Evolutionary conservation across 1,140 invertebrate species (phyloP), one percentile per base, ranked within the genome.

Genomic region (Pectinophora gossypiella): DNA sequence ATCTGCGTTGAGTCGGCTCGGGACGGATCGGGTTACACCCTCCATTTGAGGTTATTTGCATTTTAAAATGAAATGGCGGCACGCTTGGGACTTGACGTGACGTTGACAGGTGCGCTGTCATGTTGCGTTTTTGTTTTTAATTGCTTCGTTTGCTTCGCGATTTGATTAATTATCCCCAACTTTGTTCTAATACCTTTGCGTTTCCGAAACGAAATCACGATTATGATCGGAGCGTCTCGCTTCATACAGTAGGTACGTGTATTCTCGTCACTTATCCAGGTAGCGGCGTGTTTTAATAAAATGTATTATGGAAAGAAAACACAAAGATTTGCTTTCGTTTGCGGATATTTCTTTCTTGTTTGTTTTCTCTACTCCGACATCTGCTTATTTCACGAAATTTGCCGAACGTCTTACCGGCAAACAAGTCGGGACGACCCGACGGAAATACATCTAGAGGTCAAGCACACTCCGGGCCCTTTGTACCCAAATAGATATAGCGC

Each of bases 11-110:
- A 70, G 61, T 54, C 50, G 61, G 61, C 68, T 63, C 61, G 68
- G 66, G 64, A 65, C 71, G 67, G 67, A 62, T 84, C 80, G 65
- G 55, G 72, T 81, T 81, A 75, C 79, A 69, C 74, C 76, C 72
- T 59, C 71, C 65, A 76, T 77, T 79, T 74, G 63, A 42, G 61
- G 66, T 77, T 80, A 77, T 84, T 79, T 84, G 76, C 77, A 81
- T 81, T 76, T 67, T 67, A 69, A 73, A 76, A 77, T 71, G 79
- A 82, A 77, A 83, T 76, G 73, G 70, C 68, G 63, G 57, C n/a
- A n/a, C n/a, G n/a, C 49, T 64, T 56, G 69, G 70, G 71, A 72
- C 48, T 69, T 72, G 76, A 83, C 57, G 68, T 72, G 72, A 77
- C 76, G 69, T 72, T 83, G 79, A 83, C 76, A 83, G 73, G 70